phyloP scores from a whole-genome alignment of 2,888 invertebrate species.

The Agriopis leucophaearia region DNA sequence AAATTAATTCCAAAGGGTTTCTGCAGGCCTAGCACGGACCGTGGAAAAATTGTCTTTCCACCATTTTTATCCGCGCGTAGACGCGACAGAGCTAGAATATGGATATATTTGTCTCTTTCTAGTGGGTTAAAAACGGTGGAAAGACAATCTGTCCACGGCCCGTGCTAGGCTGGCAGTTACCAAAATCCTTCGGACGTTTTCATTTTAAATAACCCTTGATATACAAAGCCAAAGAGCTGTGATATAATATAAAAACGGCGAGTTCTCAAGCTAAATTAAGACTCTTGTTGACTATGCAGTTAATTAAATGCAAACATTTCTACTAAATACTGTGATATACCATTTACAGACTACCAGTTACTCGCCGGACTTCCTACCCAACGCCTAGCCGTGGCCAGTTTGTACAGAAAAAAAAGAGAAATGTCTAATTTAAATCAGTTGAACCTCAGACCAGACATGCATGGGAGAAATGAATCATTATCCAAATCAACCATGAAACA shows the following conservation, averaged over 20 bases:
- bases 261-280: slow-evolving; percentile 61
- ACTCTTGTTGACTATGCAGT: slow-evolving; percentile 70
- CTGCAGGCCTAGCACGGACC: no score
- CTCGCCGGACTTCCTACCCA: not conserved
- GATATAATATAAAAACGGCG: slow-evolving; percentile 51
- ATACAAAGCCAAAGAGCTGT: slow-evolving; percentile 12
- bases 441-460: not conserved
- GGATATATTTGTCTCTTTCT: no score
- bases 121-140: no score
- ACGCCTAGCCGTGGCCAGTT: slow-evolving; percentile 6
- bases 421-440: slow-evolving; percentile 6
- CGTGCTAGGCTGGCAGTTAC: not conserved
- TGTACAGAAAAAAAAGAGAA: slow-evolving; percentile 39
- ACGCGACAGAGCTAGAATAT: no score
- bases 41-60: no score
- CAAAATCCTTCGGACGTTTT: slow-evolving; percentile 7
- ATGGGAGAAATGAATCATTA: no score
- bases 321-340: slow-evolving; percentile 66
- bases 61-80: no score
- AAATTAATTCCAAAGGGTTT: not conserved
- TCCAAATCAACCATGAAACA: no score
- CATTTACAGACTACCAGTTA: slow-evolving; percentile 29
- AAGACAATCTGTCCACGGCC: no score
- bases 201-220: slow-evolving; percentile 11
- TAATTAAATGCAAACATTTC: slow-evolving; percentile 80